Evolutionary conservation across 2,797 vertebrate species (phyloP), one percentile per base, ranked within the genome.

Genomic region (Balearica regulorum): DNA sequence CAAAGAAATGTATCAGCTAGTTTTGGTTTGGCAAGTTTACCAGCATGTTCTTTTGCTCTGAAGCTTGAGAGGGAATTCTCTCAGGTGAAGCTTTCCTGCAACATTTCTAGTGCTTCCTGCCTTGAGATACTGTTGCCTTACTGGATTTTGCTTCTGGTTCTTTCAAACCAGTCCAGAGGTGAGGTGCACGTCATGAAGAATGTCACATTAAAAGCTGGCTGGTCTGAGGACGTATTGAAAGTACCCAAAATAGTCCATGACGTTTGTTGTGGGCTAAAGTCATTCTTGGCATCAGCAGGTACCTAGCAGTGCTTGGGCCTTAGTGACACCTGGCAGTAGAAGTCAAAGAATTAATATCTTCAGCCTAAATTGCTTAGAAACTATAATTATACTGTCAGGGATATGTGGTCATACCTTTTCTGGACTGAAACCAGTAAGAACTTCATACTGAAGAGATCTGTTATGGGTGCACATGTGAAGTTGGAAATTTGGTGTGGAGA

Each of bases 261-360:
- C 10, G 8, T 66, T 79, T 87, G 21, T 77, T 39, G 13, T 26
- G 26, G 44, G 18, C 51, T 92, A 66, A 68, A 53, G 60, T 82
- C 0, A 28, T 76, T 82, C 31, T 65, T 61, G 35, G 15, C 0
- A 0, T 71, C 61, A 39, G 13, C 6, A 44, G 5, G 8, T 48
- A 53, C 53, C 51, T 71, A 16, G 46, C 3, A 73, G 31, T 37
- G 16, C 3, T 17, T 44, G 33, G 2, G 41, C 28, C 28, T 71
- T 61, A 29, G 25, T 35, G 41, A 39, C 10, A 49, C 11, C 13
- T 79, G 43, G 51, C 51, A 82, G 51, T 31, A 70, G 48, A 84
- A 89, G 65, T 19, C 31, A 77, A 44, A 82, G 29, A 26, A 46
- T 79, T 90, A 88, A 15, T 13, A 48, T 48, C 25, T 66, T 88